Evolutionary conservation across 1,140 invertebrate genomes (phyloP).

Genomic region (Arctopsyche grandis): DNA sequence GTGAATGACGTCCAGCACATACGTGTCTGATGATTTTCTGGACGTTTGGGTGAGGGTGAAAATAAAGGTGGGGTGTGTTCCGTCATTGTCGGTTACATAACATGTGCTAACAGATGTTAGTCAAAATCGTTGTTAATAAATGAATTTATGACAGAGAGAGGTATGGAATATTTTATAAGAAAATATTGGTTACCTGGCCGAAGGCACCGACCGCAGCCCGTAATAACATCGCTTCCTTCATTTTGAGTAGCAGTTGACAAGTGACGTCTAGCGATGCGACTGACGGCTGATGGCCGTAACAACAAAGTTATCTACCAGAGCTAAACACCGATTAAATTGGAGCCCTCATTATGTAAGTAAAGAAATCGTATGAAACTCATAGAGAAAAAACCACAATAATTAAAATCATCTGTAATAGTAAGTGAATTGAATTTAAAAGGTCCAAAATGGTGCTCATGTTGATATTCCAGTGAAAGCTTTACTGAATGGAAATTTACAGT

Average conservation of each 20-base stretch:
- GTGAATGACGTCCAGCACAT: background rate
- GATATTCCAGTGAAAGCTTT: too few relatives aligned
- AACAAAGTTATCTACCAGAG: background rate
- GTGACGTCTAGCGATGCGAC: background rate
- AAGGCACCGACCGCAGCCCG: background rate
- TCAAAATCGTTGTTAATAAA: too few relatives aligned
- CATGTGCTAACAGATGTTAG: background rate
- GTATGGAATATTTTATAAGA: too few relatives aligned
- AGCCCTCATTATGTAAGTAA: too few relatives aligned
- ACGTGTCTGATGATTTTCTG: background rate
- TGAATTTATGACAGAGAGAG: too few relatives aligned
- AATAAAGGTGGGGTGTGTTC: background rate
- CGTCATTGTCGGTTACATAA: background rate
- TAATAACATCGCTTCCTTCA: background rate
- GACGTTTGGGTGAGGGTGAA: background rate
- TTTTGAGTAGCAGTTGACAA: background rate
- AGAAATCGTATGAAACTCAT: too few relatives aligned
- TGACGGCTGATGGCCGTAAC: constrained; percentile 15
- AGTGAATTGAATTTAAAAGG: too few relatives aligned
- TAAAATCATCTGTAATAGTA: too few relatives aligned
- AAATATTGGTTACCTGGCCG: constrained; percentile 27
- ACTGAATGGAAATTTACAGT: too few relatives aligned
- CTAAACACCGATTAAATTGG: too few relatives aligned
- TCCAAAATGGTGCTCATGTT: too few relatives aligned
- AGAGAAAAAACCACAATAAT: too few relatives aligned